These are phyloP conservation scores for Lucifuga dentata DNA, from an alignment of 2,113 vertebrate species.

Conservation along the genomic window DNA sequence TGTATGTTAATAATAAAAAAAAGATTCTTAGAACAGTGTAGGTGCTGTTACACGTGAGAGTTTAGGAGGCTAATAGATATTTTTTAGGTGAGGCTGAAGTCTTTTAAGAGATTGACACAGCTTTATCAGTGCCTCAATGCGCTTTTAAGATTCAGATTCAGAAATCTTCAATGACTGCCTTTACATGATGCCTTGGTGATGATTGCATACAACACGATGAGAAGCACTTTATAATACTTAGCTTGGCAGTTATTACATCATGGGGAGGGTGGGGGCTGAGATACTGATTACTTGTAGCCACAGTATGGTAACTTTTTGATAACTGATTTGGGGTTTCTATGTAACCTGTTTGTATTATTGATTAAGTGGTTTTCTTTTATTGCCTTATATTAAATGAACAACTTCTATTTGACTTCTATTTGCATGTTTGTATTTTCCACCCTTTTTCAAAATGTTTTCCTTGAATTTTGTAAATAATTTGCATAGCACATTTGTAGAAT, in stretches of 20 bases:
- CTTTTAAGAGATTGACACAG: constrained; percentile 29
- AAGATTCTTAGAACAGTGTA: constrained; percentile 20
- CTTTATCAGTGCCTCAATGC: constrained; percentile 52
- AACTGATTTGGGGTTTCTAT: constrained; percentile 55
- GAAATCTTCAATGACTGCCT: constrained; percentile 23
- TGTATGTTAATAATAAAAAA: constrained; percentile 26
- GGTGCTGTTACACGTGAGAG: constrained; percentile 26
- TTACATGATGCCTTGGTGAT: constrained; percentile 42
- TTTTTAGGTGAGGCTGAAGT: not conserved
- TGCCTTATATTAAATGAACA: constrained; percentile 71
- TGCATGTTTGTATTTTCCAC: not conserved
- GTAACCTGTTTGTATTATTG: constrained; percentile 62
- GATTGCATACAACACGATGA: constrained; percentile 36
- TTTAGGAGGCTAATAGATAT: constrained; percentile 18
- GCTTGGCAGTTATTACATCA: constrained; percentile 36
- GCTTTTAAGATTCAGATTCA: constrained; percentile 19
- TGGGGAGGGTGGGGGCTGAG: not conserved
- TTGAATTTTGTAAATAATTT: too few species aligned
- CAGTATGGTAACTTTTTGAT: constrained; percentile 55
- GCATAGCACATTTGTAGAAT: too few species aligned
- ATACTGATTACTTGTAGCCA: constrained; percentile 33
- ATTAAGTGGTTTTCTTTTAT: constrained; percentile 54
- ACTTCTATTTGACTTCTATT: constrained; percentile 12
- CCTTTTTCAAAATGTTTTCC: not conserved
- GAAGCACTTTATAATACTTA: constrained; percentile 72